A percentile compares a stretch with the other conserved stretches of the same genome.
Evolutionary conservation across 2,888 invertebrate species (phyloP).

Genomic region (Amitus sp.): DNA sequence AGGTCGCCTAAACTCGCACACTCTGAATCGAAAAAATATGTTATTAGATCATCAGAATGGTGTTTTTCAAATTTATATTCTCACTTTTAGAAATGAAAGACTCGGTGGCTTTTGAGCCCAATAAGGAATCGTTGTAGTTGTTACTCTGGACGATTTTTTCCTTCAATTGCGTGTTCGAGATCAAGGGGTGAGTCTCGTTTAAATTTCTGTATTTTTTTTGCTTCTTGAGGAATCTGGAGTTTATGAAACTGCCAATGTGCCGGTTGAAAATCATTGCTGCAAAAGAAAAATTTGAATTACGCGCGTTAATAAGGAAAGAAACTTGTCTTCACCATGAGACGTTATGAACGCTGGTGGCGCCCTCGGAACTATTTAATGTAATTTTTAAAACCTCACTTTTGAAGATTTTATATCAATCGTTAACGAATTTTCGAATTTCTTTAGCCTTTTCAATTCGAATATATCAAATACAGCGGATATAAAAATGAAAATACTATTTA

Average conservation of each 20-base stretch:
- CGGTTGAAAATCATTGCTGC: conserved; percentile 78
- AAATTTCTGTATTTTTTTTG: conserved; percentile 71
- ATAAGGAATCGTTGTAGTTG: conserved; percentile 39
- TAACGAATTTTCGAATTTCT: no score
- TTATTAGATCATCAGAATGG: no score
- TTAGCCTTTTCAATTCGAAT: no score
- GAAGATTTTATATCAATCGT: no score
- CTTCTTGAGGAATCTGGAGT: conserved; percentile 65
- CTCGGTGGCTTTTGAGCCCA: no score
- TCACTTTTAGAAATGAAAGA: conserved; percentile 36
- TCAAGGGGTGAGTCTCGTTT: conserved; percentile 62
- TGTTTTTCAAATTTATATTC: not conserved
- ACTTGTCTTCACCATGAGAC: not conserved
- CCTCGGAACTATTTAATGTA: no score
- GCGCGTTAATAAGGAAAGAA: conserved; percentile 20
- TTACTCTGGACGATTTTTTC: conserved; percentile 35
- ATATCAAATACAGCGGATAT: no score
- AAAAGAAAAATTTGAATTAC: conserved; percentile 54
- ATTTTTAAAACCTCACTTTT: no score
- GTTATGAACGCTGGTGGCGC: no score
- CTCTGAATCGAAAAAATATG: conserved; percentile 22
- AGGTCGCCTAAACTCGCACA: conserved; percentile 15
- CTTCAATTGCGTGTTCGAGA: conserved; percentile 48
- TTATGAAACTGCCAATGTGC: conserved; percentile 68
- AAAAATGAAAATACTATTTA: no score